A percentile compares a stretch with the other conserved stretches of the same genome.
phyloP scores from a whole-genome alignment of 2,888 invertebrate genomes.

The Julus scandinavius region DNA sequence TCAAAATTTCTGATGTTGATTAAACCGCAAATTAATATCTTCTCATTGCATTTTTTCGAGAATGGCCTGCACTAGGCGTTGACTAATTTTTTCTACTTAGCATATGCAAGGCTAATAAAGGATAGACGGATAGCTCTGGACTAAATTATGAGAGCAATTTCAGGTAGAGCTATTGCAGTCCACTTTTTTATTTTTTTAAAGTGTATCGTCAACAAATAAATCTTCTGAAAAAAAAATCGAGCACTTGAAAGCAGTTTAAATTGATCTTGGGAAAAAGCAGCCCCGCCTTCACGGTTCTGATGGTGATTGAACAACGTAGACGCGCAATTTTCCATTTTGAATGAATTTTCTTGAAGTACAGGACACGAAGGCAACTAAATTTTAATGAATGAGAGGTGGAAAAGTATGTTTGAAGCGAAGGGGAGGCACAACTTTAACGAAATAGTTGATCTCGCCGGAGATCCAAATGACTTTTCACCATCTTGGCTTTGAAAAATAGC shows the following conservation, averaged over 20 bases:
- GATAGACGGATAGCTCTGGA: conserved; percentile 31
- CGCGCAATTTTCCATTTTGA: conserved; percentile 47
- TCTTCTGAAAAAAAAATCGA: conserved; percentile 39
- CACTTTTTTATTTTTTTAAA: conserved; percentile 15
- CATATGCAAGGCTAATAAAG: conserved; percentile 31
- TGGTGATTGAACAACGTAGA: conserved; percentile 51
- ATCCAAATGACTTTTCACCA: conserved; percentile 40
- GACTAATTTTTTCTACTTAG: conserved; percentile 29
- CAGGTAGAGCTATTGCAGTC: conserved; percentile 33
- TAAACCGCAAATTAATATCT: conserved; percentile 35
- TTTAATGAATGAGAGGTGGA: conserved; percentile 50
- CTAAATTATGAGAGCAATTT: conserved; percentile 51
- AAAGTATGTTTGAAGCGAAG: conserved; percentile 39
- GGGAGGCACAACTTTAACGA: conserved; percentile 17
- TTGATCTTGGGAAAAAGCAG: conserved; percentile 49
- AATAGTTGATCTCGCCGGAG: conserved; percentile 33
- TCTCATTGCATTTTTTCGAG: not conserved
- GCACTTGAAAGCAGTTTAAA: conserved; percentile 50
- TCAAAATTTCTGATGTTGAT: not conserved
- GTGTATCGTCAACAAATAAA: conserved; percentile 49
- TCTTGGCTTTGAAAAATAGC: conserved; percentile 37
- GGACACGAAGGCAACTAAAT: conserved; percentile 41
- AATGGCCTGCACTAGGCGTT: not conserved
- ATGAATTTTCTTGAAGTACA: conserved; percentile 17
- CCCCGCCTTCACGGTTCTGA: conserved; percentile 54